Evolutionary conservation across 30 jellyfish, hydroid and myxozoan species (phyloP).

Genomic region (Pseudorhiza aurosa): DNA sequence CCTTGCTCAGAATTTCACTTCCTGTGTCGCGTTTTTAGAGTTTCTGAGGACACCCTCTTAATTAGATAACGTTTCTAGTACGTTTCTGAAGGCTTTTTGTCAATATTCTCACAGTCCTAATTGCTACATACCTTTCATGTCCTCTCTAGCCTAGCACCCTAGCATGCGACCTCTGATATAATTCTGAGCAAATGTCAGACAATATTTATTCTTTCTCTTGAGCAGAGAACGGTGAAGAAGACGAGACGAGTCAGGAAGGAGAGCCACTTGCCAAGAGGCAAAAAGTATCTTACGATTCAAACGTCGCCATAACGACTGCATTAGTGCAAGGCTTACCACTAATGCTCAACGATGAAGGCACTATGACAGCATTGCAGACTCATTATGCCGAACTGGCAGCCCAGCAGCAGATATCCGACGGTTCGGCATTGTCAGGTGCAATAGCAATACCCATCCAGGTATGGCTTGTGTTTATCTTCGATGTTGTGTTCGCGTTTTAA

Average conservation of each 20-base stretch:
- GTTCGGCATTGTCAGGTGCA: constrained; percentile 88
- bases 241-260: not conserved
- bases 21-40: too few relatives aligned
- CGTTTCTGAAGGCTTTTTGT: too few relatives aligned
- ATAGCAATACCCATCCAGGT: constrained; percentile 98
- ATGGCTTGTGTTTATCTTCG: not conserved
- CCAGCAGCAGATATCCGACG: constrained; percentile 80
- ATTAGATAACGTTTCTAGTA: too few relatives aligned
- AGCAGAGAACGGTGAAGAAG: constrained; percentile 4
- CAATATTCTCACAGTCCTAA: too few relatives aligned
- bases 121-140: too few relatives aligned
- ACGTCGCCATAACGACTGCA: constrained; percentile 62
- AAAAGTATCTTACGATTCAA: constrained; percentile 50
- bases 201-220: too few relatives aligned
- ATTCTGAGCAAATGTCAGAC: too few relatives aligned
- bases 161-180: too few relatives aligned
- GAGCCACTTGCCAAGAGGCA: constrained; percentile 74
- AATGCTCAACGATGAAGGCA: constrained; percentile 74
- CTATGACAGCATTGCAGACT: constrained; percentile 61
- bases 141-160: too few relatives aligned
- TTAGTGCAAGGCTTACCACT: constrained; percentile 83
- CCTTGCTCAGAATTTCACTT: too few relatives aligned
- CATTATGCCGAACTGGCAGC: constrained; percentile 82
- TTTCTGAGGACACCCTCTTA: too few relatives aligned
- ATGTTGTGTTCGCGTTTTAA: too few relatives aligned